Percentiles rank a stretch among this genome's conserved stretches.
phyloP scores from a whole-genome alignment of 2,797 vertebrate genomes.

The Pteropus rufus region DNA sequence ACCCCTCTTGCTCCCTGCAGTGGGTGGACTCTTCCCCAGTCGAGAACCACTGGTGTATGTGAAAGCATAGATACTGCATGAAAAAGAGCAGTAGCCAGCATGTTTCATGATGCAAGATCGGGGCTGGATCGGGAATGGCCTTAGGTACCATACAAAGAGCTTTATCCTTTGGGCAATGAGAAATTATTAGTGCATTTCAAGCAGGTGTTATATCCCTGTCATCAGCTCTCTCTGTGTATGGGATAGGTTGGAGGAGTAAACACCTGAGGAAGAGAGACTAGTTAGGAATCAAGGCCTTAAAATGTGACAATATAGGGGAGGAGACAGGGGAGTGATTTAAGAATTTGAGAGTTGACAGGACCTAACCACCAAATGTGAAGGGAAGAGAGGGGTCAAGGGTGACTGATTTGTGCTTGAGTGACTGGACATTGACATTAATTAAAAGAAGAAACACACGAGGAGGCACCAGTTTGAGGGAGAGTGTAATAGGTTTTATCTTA shows the following conservation, averaged over 20 bases:
- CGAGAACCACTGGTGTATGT: neutral
- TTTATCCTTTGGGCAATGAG: neutral
- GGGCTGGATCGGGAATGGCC: neutral
- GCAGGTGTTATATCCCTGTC: neutral
- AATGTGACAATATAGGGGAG: neutral
- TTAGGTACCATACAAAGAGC: neutral
- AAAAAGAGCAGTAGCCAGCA: neutral
- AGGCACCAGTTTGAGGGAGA: neutral
- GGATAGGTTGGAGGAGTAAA: neutral
- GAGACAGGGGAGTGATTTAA: neutral
- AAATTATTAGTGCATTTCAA: neutral
- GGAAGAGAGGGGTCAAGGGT: neutral
- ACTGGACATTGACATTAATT: neutral
- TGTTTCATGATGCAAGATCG: neutral
- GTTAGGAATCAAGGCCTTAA: neutral
- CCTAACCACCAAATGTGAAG: neutral
- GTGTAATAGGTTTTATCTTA: neutral
- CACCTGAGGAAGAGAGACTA: neutral
- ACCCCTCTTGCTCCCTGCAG: neutral
- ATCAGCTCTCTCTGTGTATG: rapidly evolving
- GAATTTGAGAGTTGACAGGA: neutral
- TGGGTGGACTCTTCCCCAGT: neutral
- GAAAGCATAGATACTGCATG: neutral
- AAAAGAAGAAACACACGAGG: neutral
- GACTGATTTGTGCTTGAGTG: neutral